phyloP scores from a whole-genome alignment of 2,888 invertebrate genomes.

The Noctua janthina region DNA sequence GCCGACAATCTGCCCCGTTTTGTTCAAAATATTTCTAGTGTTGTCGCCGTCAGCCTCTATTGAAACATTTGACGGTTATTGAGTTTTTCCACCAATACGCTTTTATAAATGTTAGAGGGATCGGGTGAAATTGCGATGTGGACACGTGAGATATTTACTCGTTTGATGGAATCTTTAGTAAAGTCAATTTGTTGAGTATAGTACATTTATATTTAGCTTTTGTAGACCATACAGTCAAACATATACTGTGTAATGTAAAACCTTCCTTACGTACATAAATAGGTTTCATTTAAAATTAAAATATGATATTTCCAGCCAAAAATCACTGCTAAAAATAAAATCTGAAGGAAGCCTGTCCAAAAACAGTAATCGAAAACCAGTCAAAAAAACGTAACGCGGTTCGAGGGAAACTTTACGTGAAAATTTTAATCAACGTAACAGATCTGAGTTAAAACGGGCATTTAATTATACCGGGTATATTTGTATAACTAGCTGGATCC shows the following conservation, averaged over 20 bases:
- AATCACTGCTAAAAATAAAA: slow-evolving; percentile 53
- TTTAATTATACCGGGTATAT: slow-evolving; percentile 60
- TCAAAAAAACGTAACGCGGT: slow-evolving; percentile 53
- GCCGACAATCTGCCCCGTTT: slow-evolving; percentile 65
- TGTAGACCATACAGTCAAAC: neutral
- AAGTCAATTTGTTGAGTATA: neutral
- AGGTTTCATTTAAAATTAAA: slow-evolving; percentile 36
- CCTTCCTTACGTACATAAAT: neutral
- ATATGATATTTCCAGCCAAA: slow-evolving; percentile 38
- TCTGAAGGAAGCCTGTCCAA: slow-evolving; percentile 50
- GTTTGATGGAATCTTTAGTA: slow-evolving; percentile 33
- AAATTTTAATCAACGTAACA: slow-evolving; percentile 74
- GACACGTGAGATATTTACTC: slow-evolving; percentile 27
- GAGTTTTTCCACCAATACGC: slow-evolving; percentile 56
- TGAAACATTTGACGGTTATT: slow-evolving; percentile 71
- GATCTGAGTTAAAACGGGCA: slow-evolving; percentile 66
- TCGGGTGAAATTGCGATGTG: slow-evolving; percentile 20
- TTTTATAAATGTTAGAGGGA: slow-evolving; percentile 51
- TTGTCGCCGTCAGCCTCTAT: slow-evolving; percentile 66
- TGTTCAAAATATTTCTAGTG: slow-evolving; percentile 60
- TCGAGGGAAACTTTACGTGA: slow-evolving; percentile 51
- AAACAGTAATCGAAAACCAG: slow-evolving; percentile 62
- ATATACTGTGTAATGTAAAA: neutral
- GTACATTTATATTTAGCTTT: slow-evolving; percentile 5
- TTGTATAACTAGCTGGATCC: slow-evolving; percentile 48